Conservation (phyloP, 2,113 vertebrate genomes). For the Hystrix brachyura region DNA sequence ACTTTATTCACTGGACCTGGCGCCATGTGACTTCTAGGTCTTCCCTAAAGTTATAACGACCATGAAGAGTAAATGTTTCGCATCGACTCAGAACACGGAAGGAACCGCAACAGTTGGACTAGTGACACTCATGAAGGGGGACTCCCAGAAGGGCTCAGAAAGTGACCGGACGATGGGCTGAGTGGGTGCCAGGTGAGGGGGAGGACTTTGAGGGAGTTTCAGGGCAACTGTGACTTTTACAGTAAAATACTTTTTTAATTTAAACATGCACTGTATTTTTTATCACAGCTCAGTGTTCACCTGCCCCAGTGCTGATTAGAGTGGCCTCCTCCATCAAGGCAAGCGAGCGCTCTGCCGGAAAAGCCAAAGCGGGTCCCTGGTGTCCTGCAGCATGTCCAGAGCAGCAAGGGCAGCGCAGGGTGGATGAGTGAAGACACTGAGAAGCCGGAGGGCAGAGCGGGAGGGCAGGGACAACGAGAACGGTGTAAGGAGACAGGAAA, state of each 20-base stretch:
- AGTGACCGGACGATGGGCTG: background rate
- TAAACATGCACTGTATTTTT: background rate
- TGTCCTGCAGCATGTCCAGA: accelerated
- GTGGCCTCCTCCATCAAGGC: background rate
- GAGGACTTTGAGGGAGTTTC: background rate
- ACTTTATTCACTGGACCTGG: background rate
- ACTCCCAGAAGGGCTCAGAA: background rate
- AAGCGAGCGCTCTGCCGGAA: too few species aligned
- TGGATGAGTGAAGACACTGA: background rate
- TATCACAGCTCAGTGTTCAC: background rate
- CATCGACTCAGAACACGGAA: background rate
- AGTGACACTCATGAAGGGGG: background rate
- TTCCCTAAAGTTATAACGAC: background rate
- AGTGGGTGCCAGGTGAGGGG: background rate
- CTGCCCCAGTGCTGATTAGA: background rate
- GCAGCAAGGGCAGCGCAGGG: background rate
- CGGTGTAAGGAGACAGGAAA: accelerated
- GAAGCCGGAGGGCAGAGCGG: accelerated
- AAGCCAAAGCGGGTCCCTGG: background rate
- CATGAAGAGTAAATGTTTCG: background rate
- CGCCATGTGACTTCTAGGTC: background rate
- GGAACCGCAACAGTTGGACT: background rate
- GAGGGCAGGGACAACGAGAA: background rate
- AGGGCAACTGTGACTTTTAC: background rate
- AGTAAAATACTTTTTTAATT: background rate